phyloP scores from a whole-genome alignment of 2,888 invertebrate species.

The Clitarchus hookeri region DNA sequence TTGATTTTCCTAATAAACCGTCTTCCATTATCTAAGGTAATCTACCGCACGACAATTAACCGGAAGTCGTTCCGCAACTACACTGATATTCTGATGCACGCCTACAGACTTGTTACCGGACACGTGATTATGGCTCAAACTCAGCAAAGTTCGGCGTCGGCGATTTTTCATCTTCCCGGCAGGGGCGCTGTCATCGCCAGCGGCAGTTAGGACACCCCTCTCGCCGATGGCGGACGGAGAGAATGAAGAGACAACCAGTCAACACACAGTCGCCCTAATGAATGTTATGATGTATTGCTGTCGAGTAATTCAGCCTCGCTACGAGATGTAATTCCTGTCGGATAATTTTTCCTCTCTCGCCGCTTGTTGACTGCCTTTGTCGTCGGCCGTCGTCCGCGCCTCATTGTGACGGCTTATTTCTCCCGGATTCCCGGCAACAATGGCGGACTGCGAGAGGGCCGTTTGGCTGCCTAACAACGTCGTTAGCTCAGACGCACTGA shows the following conservation, averaged over 20 bases:
- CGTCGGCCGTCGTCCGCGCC: not conserved
- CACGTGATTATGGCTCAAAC: too few relatives aligned
- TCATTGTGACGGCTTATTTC: not conserved
- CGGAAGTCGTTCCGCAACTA: too few relatives aligned
- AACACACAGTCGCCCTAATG: not conserved
- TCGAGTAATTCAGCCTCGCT: not conserved
- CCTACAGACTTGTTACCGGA: too few relatives aligned
- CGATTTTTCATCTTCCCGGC: not conserved
- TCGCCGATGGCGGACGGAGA: not conserved
- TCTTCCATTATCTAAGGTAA: too few relatives aligned
- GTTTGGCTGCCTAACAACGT: constrained; percentile 7
- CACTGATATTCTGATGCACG: too few relatives aligned
- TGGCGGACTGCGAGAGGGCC: not conserved
- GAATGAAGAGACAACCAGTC: not conserved
- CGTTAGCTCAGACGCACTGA: not conserved
- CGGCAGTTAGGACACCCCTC: not conserved
- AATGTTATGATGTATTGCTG: constrained; percentile 6
- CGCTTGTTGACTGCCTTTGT: not conserved
- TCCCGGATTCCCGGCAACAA: not conserved
- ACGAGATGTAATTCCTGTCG: not conserved
- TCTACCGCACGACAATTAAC: too few relatives aligned
- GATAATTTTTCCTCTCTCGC: not conserved
- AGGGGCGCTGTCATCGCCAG: not conserved
- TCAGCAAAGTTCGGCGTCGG: not conserved
- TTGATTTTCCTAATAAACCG: too few relatives aligned